Base-by-base conservation (phyloP, 2,797 vertebrate genomes). In the Distichodus sexfasciatus region DNA sequence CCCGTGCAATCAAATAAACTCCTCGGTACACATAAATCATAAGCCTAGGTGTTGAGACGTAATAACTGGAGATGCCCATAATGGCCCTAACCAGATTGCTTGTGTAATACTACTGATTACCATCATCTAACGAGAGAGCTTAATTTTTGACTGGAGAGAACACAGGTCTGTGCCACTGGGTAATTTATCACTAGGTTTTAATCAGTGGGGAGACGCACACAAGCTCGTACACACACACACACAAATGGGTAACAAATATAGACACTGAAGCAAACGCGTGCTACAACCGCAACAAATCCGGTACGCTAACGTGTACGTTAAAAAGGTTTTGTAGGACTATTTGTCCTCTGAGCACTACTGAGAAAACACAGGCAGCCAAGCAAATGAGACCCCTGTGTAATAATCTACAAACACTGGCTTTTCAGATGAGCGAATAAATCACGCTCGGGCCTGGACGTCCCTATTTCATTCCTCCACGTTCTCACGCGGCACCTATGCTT, bases 401-500 rank as follows among this genome's bases (percentile, higher is more conserved):
- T 87, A 83, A 88, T 87, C 81, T 84, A 73, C 75, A 69, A 83
- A 83, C 81, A 81, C 75, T 81, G 38, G 33, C 67, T 26, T 3
- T 80, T 68, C 81, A 85, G 88, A 89, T 87, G 82, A 88, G 82
- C 79, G 85, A 84, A 89, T 90, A 88, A 88, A 88, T 90, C 86
- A 87, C 14, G 73, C 63, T 76, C 57, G 29, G 66, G 77, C 81
- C 75, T 58, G 60, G 68, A 29, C 38, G 71, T 82, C 80, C 69
- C 48, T 76, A 69, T 75, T 65, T 70, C 62, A 63, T 78, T 53
- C 75, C 76, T 71, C 48, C 28, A 73, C 67, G 81, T 55, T 58
- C 7, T 60, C 76, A 72, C 74, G 63, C 76, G 74, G 71, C 76
- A 79, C 63, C 75, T 82, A 74, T 77, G n/a, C 63, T 64, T 60